phyloP scores from a whole-genome alignment of 2,797 vertebrate species.

The Sebastiscus tertius region DNA sequence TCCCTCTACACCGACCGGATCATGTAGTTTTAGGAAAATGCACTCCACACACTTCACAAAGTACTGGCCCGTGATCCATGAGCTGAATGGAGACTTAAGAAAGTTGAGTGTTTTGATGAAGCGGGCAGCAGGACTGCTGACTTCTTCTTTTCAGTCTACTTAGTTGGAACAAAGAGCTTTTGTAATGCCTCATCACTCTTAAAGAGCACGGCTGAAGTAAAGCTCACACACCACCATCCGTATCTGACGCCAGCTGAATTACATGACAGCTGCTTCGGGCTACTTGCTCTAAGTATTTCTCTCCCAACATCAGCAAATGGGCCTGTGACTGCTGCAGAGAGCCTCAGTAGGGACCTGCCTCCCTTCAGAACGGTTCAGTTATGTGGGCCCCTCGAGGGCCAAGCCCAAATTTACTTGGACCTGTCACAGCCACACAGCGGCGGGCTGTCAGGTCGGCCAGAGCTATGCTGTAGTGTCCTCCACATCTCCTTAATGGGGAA shows the following conservation, averaged over 20 bases:
- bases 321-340: slow-evolving; percentile 5
- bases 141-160: slow-evolving; percentile 32
- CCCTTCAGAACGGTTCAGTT: slow-evolving; percentile 17
- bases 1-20: background rate
- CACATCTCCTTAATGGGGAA: slow-evolving; percentile 25
- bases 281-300: slow-evolving; percentile 34
- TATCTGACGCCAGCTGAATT: slow-evolving; percentile 31
- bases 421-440: slow-evolving; percentile 42
- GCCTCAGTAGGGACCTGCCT: slow-evolving; percentile 1
- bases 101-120: slow-evolving; percentile 44
- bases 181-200: slow-evolving; percentile 49
- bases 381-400: slow-evolving; percentile 40
- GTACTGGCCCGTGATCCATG: slow-evolving; percentile 22
- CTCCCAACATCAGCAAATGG: slow-evolving; percentile 30
- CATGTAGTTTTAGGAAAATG: background rate
- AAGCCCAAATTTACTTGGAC: slow-evolving; percentile 31
- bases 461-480: slow-evolving; percentile 30
- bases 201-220: slow-evolving; percentile 33
- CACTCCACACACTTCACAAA: background rate
- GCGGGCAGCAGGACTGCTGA: slow-evolving; percentile 54
- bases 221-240: slow-evolving; percentile 32
- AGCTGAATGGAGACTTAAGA: slow-evolving; percentile 30
- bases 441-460: slow-evolving; percentile 34
- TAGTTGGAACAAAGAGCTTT: slow-evolving; percentile 46
- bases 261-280: slow-evolving; percentile 53